A percentile compares a stretch with the other conserved stretches of the same genome.
These are phyloP conservation scores for Gavialis gangeticus DNA, from an alignment of 2,113 vertebrate genomes.

Conservation along the genomic window DNA sequence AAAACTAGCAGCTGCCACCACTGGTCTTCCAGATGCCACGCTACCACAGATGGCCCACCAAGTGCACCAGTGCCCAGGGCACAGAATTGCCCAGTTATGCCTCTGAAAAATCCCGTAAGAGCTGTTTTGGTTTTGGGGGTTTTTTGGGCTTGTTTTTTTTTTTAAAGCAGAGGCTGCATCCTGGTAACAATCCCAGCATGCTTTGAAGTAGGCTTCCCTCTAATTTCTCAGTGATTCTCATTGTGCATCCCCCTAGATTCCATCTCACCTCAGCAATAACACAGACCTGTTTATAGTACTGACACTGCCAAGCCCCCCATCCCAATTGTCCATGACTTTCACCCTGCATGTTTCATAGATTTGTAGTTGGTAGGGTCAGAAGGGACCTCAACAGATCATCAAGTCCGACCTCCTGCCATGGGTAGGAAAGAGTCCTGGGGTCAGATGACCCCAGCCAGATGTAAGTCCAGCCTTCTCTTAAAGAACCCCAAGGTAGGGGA, in stretches of 20 bases:
- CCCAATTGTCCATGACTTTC: background rate
- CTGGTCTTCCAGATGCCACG: too few relatives aligned
- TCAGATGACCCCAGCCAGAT: background rate
- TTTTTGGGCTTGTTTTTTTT: background rate
- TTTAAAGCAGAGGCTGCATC: background rate
- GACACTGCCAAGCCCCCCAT: background rate
- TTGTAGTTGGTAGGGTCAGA: too few relatives aligned
- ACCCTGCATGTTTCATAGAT: background rate
- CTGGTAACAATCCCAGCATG: background rate
- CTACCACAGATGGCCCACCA: too few relatives aligned
- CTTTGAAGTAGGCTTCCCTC: background rate
- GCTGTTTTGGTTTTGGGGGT: background rate
- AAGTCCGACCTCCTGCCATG: too few relatives aligned
- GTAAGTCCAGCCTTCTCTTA: background rate
- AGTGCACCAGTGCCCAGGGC: too few relatives aligned
- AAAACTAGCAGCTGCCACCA: too few relatives aligned
- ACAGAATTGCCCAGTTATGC: too few relatives aligned
- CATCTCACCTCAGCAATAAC: background rate
- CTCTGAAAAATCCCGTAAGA: background rate
- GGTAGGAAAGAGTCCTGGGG: background rate
- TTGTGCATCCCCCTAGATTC: background rate
- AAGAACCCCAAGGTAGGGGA: background rate
- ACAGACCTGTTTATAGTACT: background rate
- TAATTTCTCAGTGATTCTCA: background rate
- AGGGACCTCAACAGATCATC: too few relatives aligned